These are phyloP conservation scores for Piaya cayana DNA, from an alignment of 2,113 vertebrate genomes.

Conservation along the genomic window DNA sequence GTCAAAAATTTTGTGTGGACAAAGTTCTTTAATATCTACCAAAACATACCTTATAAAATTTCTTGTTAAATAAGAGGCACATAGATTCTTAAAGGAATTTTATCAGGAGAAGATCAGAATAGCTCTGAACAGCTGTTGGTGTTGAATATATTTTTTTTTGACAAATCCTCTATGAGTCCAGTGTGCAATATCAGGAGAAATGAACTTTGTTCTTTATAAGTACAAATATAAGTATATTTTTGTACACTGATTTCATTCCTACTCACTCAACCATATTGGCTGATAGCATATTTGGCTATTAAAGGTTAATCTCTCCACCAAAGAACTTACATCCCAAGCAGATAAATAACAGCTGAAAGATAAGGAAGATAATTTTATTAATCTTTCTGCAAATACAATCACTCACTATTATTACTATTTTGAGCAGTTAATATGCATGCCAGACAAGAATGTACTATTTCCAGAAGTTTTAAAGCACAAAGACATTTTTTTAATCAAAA, in stretches of 20 bases:
- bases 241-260: background rate
- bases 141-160: background rate
- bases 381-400: background rate
- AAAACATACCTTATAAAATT: background rate
- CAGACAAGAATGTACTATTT: background rate
- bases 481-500: background rate
- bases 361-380: background rate
- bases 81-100: background rate
- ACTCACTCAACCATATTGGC: background rate
- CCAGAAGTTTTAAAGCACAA: background rate
- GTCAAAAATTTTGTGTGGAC: background rate
- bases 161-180: background rate
- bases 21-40: background rate
- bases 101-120: background rate
- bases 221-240: background rate
- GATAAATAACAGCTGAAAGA: background rate
- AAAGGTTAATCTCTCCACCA: background rate
- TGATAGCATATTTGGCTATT: background rate
- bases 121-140: background rate
- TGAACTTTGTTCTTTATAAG: background rate
- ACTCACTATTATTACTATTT: background rate
- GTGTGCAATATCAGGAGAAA: background rate
- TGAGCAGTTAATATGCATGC: background rate
- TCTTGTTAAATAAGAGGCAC: background rate
- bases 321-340: background rate